Base-by-base conservation (phyloP, 2,113 vertebrate genomes). In the Collichthys lucidus region DNA sequence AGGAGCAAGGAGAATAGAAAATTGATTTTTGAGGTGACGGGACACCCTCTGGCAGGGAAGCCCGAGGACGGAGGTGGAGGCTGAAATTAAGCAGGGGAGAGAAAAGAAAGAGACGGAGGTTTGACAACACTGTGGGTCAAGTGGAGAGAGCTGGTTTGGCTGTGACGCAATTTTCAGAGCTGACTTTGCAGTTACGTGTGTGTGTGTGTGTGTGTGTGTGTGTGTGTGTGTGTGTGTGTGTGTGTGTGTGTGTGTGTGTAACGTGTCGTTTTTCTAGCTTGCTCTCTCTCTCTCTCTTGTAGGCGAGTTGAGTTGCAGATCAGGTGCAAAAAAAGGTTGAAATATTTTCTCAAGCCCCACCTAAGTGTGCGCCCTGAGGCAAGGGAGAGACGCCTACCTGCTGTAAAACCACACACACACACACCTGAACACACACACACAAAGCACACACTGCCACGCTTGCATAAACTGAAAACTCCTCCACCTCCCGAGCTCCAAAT, bases 301-400 rank as follows among this genome's bases (percentile, higher is more conserved):
- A 40, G 6, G 35, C 35, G 35, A 9, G 35, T 8, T 77, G 74
- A 81, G 35, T 77, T 63, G 19, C 26, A 89, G 63, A 82, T 60
- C 5, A 40, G 55, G 74, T 64, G 79, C 74, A 76, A 86, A 88
- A 76, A 86, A 88, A 87, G 73, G 56, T 88, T 79, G 73, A 92
- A 91, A 93, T 95, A 92, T 90, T 93, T 94, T 94, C 90, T 91
- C 79, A 90, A 90, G 92, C 93, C 92, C 92, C 94, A 94, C 94
- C 93, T 93, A 74, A 89, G 90, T 4, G 4, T 90, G 89, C 78
- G 90, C 86, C 95, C 91, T 63, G 12, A 92, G 92, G 95, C 92
- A 26, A 84, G 90, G 92, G 94, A 94, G 93, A 92, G 93, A 92
- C 92, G 15, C 89, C 91, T 91, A 94, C 92, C 91, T 94, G 91